A percentile compares a stretch with the other conserved stretches of the same genome.
phyloP scores from a whole-genome alignment of 2,113 vertebrate genomes.

The Poeciliopsis retropinna region DNA sequence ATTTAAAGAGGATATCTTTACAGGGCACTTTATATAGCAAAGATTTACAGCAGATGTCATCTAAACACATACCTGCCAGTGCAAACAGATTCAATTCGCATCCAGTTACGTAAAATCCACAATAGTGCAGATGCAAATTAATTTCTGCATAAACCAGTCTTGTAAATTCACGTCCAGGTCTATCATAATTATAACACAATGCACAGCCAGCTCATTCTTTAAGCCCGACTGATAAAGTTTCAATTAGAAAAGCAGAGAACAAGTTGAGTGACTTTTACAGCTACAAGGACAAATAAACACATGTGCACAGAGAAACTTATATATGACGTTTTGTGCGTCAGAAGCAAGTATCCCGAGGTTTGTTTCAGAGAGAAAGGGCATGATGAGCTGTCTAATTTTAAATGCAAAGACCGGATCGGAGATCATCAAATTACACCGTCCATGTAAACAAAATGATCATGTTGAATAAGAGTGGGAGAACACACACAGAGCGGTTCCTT shows the following conservation, averaged over 20 bases:
- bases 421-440: not conserved
- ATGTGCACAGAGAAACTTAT: conserved; percentile 3
- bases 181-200: no score
- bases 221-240: not conserved
- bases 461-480: not conserved
- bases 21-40: not conserved
- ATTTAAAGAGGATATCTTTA: no score
- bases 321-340: not conserved
- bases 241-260: not conserved
- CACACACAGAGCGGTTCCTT: not conserved
- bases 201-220: no score
- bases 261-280: conserved; percentile 13
- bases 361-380: not conserved
- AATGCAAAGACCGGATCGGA: not conserved
- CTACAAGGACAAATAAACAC: conserved; percentile 60
- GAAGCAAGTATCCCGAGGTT: not conserved
- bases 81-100: not conserved
- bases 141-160: not conserved
- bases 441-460: not conserved
- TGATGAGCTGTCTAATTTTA: not conserved
- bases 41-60: not conserved
- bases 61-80: not conserved
- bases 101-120: not conserved
- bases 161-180: no score
- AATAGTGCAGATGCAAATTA: not conserved